These are phyloP conservation scores for Heliconius congener DNA, from an alignment of 1,140 invertebrate genomes.

Conservation along the genomic window DNA sequence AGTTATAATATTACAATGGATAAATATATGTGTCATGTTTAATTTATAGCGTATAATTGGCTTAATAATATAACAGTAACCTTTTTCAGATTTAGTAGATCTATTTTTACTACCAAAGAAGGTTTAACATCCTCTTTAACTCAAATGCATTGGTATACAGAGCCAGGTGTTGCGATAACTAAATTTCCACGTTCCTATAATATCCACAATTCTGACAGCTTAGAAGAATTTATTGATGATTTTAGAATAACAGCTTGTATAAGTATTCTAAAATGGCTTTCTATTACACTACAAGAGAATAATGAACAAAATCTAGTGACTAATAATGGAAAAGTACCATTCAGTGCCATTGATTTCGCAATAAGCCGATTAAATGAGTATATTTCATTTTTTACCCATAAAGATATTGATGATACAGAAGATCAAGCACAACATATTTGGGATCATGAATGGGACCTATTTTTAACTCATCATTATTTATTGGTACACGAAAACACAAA, in stretches of 20 bases:
- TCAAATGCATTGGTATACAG: constrained; percentile 94
- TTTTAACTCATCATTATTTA: constrained; percentile 88
- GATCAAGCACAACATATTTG: constrained; percentile 83
- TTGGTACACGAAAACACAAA: constrained; percentile 85
- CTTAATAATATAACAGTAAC: background rate
- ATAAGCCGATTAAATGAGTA: constrained; percentile 89
- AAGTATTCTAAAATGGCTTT: constrained; percentile 89
- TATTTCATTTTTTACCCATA: constrained; percentile 88
- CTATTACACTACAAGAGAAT: constrained; percentile 82
- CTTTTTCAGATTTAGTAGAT: constrained; percentile 86
- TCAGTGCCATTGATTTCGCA: constrained; percentile 89
- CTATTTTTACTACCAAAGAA: constrained; percentile 95
- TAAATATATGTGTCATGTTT: background rate
- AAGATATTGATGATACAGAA: constrained; percentile 92
- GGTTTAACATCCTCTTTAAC: constrained; percentile 91
- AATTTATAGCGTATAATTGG: background rate
- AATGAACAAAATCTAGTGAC: constrained; percentile 82
- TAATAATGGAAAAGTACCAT: constrained; percentile 85
- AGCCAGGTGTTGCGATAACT: constrained; percentile 89
- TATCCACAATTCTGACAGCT: constrained; percentile 91
- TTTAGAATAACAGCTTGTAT: constrained; percentile 94
- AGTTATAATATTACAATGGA: background rate
- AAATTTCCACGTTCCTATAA: constrained; percentile 95
- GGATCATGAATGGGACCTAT: constrained; percentile 93
- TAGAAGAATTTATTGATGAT: constrained; percentile 94